Evolutionary conservation across 2,888 invertebrate genomes (phyloP).

Genomic region (Geophilus truncorum): DNA sequence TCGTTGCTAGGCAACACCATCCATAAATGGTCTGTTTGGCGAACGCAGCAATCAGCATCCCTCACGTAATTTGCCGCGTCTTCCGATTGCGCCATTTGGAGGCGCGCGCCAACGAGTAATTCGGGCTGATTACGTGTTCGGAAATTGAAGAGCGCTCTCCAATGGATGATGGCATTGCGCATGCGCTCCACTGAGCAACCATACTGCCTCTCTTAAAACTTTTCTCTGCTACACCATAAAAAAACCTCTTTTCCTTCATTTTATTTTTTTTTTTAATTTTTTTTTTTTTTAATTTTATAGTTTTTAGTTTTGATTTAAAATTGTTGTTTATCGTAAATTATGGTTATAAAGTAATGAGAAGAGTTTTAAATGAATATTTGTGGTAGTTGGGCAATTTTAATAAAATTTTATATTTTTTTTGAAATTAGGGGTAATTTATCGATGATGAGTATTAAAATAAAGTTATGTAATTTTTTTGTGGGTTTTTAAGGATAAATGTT

Average conservation of each 20-base stretch:
- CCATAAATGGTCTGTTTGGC: constrained; percentile 16
- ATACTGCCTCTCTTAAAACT: background rate
- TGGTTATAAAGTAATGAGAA: too few species aligned
- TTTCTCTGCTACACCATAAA: background rate
- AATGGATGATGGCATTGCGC: background rate
- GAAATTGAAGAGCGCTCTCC: constrained; percentile 15
- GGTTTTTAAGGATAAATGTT: too few species aligned
- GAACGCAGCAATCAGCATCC: constrained; percentile 14
- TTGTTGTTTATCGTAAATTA: too few species aligned
- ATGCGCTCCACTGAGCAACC: background rate
- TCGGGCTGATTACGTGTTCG: constrained; percentile 14
- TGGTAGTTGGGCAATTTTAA: too few species aligned
- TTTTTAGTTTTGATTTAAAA: background rate
- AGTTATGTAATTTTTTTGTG: too few species aligned
- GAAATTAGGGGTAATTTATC: too few species aligned
- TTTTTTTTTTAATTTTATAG: background rate
- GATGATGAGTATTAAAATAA: too few species aligned
- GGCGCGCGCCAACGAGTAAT: constrained; percentile 14
- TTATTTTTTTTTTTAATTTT: background rate
- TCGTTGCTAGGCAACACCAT: constrained; percentile 10
- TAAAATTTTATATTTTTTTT: too few species aligned
- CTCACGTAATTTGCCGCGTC: constrained; percentile 4
- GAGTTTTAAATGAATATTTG: too few species aligned
- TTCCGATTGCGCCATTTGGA: constrained; percentile 15
- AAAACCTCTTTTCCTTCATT: background rate